These are phyloP conservation scores for Lepidothrix coronata DNA, from an alignment of 2,113 vertebrate genomes.

Conservation along the genomic window DNA sequence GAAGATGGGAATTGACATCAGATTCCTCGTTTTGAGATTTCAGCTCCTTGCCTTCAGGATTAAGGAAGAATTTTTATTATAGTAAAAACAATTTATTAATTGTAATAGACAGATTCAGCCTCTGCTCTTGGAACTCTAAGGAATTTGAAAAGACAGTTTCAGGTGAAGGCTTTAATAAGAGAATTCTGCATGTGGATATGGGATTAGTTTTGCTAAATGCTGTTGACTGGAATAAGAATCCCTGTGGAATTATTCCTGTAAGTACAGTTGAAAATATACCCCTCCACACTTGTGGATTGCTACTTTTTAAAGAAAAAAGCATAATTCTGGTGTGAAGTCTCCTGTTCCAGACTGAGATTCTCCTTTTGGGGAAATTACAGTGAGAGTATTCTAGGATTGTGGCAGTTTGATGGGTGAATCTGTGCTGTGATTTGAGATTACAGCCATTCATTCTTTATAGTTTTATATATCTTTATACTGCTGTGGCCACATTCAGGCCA, in stretches of 20 bases:
- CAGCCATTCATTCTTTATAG: background rate
- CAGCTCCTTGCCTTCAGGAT: background rate
- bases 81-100: background rate
- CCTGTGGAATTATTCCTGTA: background rate
- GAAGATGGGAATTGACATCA: background rate
- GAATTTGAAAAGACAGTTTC: background rate
- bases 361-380: background rate
- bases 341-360: background rate
- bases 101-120: background rate
- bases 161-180: background rate
- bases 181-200: background rate
- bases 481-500: background rate
- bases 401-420: background rate
- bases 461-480: background rate
- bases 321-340: background rate
- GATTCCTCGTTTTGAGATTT: background rate
- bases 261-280: background rate
- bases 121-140: background rate
- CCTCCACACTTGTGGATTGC: background rate
- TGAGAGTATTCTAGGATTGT: background rate
- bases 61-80: background rate
- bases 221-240: background rate
- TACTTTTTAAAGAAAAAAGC: background rate
- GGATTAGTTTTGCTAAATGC: background rate
- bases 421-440: background rate